Evolutionary conservation across 2,888 invertebrate species (phyloP).

Genomic region (Sarcophaga carnaria): DNA sequence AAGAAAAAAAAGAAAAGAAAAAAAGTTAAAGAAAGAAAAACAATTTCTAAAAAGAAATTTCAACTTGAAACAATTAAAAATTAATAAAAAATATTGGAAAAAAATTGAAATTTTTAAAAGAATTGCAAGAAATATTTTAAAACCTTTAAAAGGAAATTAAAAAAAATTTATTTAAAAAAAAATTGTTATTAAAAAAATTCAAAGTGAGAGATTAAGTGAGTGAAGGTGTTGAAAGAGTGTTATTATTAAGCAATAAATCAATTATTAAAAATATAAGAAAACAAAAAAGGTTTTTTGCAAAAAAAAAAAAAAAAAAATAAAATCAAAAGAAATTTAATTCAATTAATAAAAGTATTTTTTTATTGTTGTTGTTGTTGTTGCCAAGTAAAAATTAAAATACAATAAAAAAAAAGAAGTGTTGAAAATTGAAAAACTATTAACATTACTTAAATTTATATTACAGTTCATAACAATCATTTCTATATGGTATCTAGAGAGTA

Average conservation of each 20-base stretch:
- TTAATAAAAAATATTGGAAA: conserved; percentile 18
- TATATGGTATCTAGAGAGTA: neutral
- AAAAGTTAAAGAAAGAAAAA: conserved; percentile 8
- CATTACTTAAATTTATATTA: no score
- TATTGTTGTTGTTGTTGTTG: no score
- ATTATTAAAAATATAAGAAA: conserved; percentile 19
- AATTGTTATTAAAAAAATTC: neutral
- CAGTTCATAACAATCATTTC: conserved; percentile 30
- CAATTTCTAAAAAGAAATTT: neutral
- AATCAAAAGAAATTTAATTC: no score
- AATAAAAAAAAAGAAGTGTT: conserved; percentile 18
- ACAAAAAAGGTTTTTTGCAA: neutral
- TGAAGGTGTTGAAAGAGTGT: neutral
- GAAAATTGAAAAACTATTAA: neutral
- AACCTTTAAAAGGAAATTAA: neutral
- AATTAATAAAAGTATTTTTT: no score
- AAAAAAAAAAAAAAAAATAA: no score
- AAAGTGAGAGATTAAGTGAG: neutral
- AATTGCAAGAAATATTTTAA: neutral
- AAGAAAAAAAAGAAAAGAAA: conserved; percentile 32
- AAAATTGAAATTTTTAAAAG: neutral
- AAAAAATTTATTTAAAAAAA: conserved; percentile 4
- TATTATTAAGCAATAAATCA: conserved; percentile 34
- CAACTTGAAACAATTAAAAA: conserved; percentile 32
- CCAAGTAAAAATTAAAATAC: neutral